Evolutionary conservation across 2,888 invertebrate genomes (phyloP).

Genomic region (Chaetogeoica ovagalla): DNA sequence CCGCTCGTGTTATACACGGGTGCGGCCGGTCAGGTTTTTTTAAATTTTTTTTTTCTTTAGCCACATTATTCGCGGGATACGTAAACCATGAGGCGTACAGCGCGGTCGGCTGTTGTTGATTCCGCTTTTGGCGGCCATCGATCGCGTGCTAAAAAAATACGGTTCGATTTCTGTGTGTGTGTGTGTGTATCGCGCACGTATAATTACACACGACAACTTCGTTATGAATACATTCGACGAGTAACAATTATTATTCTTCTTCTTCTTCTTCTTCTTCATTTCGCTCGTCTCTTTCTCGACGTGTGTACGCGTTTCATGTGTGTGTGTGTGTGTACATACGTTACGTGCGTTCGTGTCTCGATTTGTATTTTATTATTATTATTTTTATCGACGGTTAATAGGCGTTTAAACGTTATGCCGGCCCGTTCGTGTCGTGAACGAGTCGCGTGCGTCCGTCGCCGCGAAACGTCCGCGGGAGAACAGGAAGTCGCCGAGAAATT

Average conservation of each 20-base stretch:
- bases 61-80: too few relatives aligned
- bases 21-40: too few relatives aligned
- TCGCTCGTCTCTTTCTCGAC: too few relatives aligned
- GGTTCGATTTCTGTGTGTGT: constrained; percentile 39
- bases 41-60: too few relatives aligned
- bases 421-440: neutral
- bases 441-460: neutral
- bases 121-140: constrained; percentile 34
- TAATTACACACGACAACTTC: constrained; percentile 5
- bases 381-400: neutral
- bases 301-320: neutral
- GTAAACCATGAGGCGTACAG: neutral
- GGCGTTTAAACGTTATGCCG: neutral
- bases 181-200: neutral
- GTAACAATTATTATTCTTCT: neutral
- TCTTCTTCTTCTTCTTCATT: neutral
- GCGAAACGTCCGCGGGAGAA: neutral
- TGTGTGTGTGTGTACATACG: neutral
- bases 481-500: constrained; percentile 28
- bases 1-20: too few relatives aligned
- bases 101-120: neutral
- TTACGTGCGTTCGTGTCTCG: neutral
- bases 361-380: neutral
- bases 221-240: constrained; percentile 25
- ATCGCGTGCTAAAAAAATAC: constrained; percentile 37